Evolutionary conservation across 2,888 invertebrate species (phyloP), one percentile per base, ranked within the genome.

Genomic region (Polydrusus cervinus): DNA sequence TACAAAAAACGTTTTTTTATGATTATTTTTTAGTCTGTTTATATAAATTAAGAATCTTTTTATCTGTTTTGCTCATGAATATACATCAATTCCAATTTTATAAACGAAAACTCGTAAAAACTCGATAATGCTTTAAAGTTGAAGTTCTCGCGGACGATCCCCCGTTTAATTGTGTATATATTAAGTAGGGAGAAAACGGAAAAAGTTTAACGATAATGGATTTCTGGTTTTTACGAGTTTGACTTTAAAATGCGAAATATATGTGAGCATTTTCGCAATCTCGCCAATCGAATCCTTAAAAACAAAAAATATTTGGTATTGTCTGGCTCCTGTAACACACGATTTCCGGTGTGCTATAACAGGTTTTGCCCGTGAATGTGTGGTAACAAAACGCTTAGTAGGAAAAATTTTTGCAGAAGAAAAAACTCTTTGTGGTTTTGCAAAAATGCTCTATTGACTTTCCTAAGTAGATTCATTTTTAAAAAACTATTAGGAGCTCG

Each of bases 101-200:
- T 47, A 55, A 68, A 62, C 53, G 74, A 62, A 51, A 68, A 68
- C 55, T 74, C 74, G 64, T 69, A 68, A 74, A 74, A 74, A 74
- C 74, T 62, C 74, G 62, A 64, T 74, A 74, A 69, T 34, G 74
- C 43, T 68, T 69, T 69, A 68, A 57, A 68, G 38, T 74, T 68
- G 51, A 65, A 67, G 40, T 61, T 68, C 69, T 40, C 49, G 62
- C 55, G 61, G 68, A 73, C 68, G 74, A 74, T 74, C 69, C 64
- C 38, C 64, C 9, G 66, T 69, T 74, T 74, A 74, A 74, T 74
- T 74, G 74, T 74, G 74, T 74, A 69, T 68, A 74, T 74, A 68
- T 73, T 74, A 74, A 68, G 74, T 34, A 69, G 74, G 64, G 62
- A 67, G 47, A 43, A 49, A 67, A 18, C 61, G 61, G 67, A 64